Conservation (phyloP, 2,113 vertebrate species). For the Dolichotis patagonum region DNA sequence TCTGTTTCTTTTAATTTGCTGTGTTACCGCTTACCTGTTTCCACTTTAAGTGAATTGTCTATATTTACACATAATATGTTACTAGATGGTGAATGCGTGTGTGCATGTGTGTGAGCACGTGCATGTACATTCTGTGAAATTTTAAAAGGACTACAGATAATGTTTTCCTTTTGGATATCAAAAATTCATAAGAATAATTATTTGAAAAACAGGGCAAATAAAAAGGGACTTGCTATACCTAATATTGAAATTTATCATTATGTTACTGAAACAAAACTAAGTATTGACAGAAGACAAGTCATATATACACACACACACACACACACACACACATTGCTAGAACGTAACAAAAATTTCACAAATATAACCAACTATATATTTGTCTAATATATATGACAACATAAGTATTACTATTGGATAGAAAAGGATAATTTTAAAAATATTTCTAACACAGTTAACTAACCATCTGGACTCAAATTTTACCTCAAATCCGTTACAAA, state of each 20-base stretch:
- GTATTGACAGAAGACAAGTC: conserved; percentile 41
- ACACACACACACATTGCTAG: background rate
- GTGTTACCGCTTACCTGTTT: conserved; percentile 34
- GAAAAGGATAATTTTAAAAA: conserved; percentile 26
- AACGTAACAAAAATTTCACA: conserved; percentile 51
- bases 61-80: conserved; percentile 35
- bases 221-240: conserved; percentile 22
- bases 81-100: background rate
- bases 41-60: conserved; percentile 55
- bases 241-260: conserved; percentile 47
- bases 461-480: conserved; percentile 39
- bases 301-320: background rate
- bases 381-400: conserved; percentile 17
- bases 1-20: conserved; percentile 59
- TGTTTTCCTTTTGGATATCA: conserved; percentile 41
- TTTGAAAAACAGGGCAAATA: conserved; percentile 49
- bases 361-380: background rate
- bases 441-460: background rate
- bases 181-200: conserved; percentile 52
- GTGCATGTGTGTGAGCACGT: background rate
- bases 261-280: conserved; percentile 50
- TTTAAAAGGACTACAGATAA: conserved; percentile 47
- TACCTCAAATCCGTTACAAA: conserved; percentile 35
- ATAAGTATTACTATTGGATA: conserved; percentile 46
- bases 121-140: conserved; percentile 7